Conservation (phyloP, 2,888 invertebrate species). For the Patella depressa region DNA sequence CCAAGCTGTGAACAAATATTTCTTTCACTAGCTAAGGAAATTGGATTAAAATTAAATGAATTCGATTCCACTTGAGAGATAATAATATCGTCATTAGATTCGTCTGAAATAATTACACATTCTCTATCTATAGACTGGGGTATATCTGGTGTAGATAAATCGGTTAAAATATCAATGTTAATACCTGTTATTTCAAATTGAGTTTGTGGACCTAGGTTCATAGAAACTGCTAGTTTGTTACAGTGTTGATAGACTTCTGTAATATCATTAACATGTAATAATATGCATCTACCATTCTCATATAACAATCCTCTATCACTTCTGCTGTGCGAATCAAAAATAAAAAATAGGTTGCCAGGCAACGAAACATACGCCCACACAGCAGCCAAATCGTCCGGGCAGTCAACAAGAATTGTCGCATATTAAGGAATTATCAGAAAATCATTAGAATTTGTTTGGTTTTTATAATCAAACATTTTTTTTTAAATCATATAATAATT, state of each 20-base stretch:
- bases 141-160: not conserved
- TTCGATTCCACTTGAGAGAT: not conserved
- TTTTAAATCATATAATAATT: too few relatives aligned
- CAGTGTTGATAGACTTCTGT: not conserved
- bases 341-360: too few relatives aligned
- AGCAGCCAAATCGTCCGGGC: too few relatives aligned
- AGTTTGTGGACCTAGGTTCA: not conserved
- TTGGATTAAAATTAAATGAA: not conserved
- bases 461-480: too few relatives aligned
- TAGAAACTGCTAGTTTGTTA: not conserved
- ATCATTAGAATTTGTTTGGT: too few relatives aligned
- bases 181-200: conserved; percentile 8
- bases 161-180: not conserved
- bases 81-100: not conserved
- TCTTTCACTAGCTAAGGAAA: not conserved
- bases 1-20: not conserved
- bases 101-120: too few relatives aligned
- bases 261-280: not conserved
- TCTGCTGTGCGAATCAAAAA: not conserved
- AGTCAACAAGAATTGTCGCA: too few relatives aligned
- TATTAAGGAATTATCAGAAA: too few relatives aligned
- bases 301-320: not conserved
- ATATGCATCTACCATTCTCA: not conserved
- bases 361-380: too few relatives aligned
- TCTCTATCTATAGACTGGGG: too few relatives aligned